These are phyloP conservation scores for Esox niger DNA, from an alignment of 2,113 vertebrate genomes.

Conservation along the genomic window DNA sequence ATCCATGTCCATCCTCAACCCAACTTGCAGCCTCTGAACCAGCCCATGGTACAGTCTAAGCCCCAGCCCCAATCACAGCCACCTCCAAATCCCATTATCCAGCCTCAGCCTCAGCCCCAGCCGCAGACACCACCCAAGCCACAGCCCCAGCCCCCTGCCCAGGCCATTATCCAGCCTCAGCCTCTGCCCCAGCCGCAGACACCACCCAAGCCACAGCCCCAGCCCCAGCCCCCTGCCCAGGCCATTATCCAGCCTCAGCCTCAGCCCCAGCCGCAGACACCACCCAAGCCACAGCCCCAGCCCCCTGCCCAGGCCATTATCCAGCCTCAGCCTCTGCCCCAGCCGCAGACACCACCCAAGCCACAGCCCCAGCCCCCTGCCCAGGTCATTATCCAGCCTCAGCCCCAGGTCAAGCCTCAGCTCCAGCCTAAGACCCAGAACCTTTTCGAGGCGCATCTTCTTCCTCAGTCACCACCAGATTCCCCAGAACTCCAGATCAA, in stretches of 20 bases:
- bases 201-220: constrained; percentile 22
- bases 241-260: constrained; percentile 19
- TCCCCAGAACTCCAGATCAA: constrained; percentile 48
- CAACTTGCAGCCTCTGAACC: constrained; percentile 20
- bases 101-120: constrained; percentile 3
- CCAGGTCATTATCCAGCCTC: constrained; percentile 15
- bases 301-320: not conserved
- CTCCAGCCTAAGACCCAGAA: constrained; percentile 12
- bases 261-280: constrained; percentile 31
- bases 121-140: not conserved
- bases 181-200: constrained; percentile 20
- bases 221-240: too few species aligned
- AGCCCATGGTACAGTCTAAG: constrained; percentile 14
- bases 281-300: constrained; percentile 14
- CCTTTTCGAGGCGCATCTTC: constrained; percentile 12
- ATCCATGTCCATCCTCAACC: constrained; percentile 1
- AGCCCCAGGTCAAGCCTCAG: constrained; percentile 33
- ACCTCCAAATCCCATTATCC: constrained; percentile 17
- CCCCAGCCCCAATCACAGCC: constrained; percentile 36
- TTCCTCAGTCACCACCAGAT: constrained; percentile 39
- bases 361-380: constrained; percentile 24
- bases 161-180: constrained; percentile 4
- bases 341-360: constrained; percentile 24
- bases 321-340: constrained; percentile 28
- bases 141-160: constrained; percentile 4